phyloP scores from a whole-genome alignment of 2,888 invertebrate species.

The Tortricodes alternella region DNA sequence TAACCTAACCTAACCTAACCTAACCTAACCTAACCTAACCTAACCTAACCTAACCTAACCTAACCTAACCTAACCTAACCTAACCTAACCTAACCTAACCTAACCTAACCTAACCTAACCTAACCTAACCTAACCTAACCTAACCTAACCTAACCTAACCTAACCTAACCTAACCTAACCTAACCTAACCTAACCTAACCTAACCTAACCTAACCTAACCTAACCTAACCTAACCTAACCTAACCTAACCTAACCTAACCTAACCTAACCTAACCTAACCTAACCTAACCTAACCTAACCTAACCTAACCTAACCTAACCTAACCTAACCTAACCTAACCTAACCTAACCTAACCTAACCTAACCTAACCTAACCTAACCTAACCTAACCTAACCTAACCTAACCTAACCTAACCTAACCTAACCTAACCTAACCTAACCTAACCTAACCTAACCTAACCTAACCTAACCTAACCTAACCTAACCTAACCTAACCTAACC shows the following conservation, averaged over 20 bases:
- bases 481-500: too few relatives aligned
- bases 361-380: too few relatives aligned
- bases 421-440: too few relatives aligned
- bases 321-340: not conserved
- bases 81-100: constrained; percentile 13
- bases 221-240: not conserved
- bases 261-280: constrained; percentile 23
- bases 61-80: constrained; percentile 1
- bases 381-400: too few relatives aligned
- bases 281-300: not conserved
- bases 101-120: constrained; percentile 13
- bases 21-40: not conserved
- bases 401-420: too few relatives aligned
- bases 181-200: not conserved
- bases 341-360: too few relatives aligned
- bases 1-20: not conserved
- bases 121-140: constrained; percentile 14
- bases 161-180: constrained; percentile 14
- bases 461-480: too few relatives aligned
- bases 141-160: constrained; percentile 12
- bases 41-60: not conserved
- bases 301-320: not conserved
- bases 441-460: too few relatives aligned
- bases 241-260: constrained; percentile 1
- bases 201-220: not conserved